Evolutionary conservation across 2,113 vertebrate species (phyloP).

Genomic region (Numenius arquata): DNA sequence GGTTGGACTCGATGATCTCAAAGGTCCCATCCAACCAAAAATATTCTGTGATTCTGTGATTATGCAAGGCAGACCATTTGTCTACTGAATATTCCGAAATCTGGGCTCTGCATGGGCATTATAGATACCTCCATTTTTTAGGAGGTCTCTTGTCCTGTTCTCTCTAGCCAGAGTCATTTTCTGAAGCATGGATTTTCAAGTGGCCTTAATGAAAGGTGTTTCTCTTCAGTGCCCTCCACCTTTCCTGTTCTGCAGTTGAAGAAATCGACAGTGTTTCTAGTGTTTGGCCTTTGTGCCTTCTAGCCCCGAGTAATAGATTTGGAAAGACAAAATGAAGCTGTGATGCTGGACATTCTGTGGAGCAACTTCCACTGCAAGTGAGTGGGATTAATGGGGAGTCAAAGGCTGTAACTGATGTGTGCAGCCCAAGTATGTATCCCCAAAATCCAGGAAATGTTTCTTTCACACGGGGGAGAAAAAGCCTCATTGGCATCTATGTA

Average conservation of each 20-base stretch:
- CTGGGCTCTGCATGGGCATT: not conserved
- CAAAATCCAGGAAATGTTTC: not conserved
- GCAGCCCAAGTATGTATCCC: not conserved
- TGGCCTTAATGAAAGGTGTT: not conserved
- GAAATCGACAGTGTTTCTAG: not conserved
- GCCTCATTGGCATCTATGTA: not conserved
- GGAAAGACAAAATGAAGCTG: not conserved
- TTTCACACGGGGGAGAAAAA: not conserved
- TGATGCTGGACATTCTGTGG: not conserved
- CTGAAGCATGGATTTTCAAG: not conserved
- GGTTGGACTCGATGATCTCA: too few relatives aligned
- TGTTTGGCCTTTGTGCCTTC: not conserved
- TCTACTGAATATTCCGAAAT: not conserved
- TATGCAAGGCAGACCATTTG: not conserved
- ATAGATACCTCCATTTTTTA: not conserved
- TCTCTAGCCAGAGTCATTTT: not conserved
- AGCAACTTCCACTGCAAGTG: not conserved
- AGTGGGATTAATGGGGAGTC: not conserved
- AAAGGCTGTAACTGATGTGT: not conserved
- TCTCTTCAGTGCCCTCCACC: not conserved
- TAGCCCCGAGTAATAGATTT: not conserved
- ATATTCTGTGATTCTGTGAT: too few relatives aligned
- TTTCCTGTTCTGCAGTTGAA: not conserved
- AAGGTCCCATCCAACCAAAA: too few relatives aligned
- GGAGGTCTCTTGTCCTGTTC: not conserved